A percentile compares a stretch with the other conserved stretches of the same genome.
Conservation (phyloP, 2,888 invertebrate species). For the Hypomecis punctinalis region DNA sequence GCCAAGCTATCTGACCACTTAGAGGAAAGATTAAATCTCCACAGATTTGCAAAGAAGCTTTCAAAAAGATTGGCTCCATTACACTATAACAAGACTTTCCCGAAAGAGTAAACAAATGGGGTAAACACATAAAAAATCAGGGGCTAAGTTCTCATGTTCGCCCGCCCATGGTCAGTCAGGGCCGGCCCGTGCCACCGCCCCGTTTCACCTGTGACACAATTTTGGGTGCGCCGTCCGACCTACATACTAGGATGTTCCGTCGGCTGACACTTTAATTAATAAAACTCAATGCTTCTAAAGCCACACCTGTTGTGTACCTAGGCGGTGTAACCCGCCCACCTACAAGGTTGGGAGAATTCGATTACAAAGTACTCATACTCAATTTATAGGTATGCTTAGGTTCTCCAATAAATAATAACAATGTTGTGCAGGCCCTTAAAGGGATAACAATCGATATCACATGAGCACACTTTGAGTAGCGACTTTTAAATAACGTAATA, state of each 20-base stretch:
- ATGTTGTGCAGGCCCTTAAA: background rate
- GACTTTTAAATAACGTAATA: background rate
- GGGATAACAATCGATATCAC: background rate
- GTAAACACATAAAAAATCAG: slow-evolving; percentile 3
- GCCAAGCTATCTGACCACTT: too few species aligned
- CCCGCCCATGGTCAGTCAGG: slow-evolving; percentile 18
- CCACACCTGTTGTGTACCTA: slow-evolving; percentile 45
- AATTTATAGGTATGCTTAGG: background rate
- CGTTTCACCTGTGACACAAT: slow-evolving; percentile 35
- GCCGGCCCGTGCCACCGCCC: slow-evolving; percentile 24
- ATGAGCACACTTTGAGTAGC: background rate
- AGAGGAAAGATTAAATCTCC: too few species aligned
- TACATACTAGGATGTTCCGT: slow-evolving; percentile 58
- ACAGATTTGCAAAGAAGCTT: background rate
- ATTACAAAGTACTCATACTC: slow-evolving; percentile 3
- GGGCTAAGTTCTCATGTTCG: slow-evolving; percentile 3
- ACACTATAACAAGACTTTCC: background rate
- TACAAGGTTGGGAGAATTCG: slow-evolving; percentile 3
- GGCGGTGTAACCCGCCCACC: background rate
- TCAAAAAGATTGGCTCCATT: background rate
- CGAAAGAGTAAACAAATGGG: background rate
- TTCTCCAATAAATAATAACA: background rate
- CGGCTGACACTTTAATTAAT: slow-evolving; percentile 59
- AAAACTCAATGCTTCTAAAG: slow-evolving; percentile 44
- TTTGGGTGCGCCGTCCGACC: slow-evolving; percentile 72